phyloP scores from a whole-genome alignment of 2,797 vertebrate genomes.

The Calcarius lapponicus region DNA sequence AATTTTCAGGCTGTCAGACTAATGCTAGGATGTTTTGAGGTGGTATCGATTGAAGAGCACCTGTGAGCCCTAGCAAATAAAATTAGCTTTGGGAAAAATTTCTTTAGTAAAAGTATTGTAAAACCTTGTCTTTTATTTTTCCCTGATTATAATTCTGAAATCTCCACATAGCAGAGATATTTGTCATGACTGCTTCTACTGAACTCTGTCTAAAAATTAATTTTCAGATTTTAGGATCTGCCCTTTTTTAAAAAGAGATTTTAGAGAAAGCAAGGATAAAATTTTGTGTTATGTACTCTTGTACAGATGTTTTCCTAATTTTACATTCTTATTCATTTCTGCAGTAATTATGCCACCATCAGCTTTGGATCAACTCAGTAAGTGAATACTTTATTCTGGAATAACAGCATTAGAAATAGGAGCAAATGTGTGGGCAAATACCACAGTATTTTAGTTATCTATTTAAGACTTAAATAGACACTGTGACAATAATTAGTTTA shows the following conservation, averaged over 20 bases:
- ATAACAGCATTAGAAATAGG: background rate
- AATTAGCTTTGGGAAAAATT: background rate
- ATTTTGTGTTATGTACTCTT: background rate
- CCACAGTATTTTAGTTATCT: background rate
- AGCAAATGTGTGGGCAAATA: background rate
- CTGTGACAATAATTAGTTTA: background rate
- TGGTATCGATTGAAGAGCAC: background rate
- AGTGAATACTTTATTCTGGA: constrained; percentile 74
- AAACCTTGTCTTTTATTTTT: background rate
- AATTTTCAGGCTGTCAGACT: background rate
- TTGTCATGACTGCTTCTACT: background rate
- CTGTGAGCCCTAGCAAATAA: background rate
- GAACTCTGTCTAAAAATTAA: background rate
- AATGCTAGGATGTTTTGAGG: background rate
- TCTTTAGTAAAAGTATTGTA: background rate
- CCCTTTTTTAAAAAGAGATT: background rate
- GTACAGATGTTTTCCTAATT: background rate
- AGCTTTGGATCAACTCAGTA: constrained; percentile 98
- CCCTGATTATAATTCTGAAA: background rate
- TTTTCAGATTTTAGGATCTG: background rate
- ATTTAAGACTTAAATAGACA: background rate
- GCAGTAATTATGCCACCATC: constrained; percentile 99
- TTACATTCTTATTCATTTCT: constrained; percentile 45
- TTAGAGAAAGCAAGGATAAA: background rate
- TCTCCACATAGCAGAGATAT: accelerated